Evolutionary conservation across 2,888 invertebrate genomes (phyloP), one percentile per base, ranked within the genome.

Genomic region (Perdita meconis): DNA sequence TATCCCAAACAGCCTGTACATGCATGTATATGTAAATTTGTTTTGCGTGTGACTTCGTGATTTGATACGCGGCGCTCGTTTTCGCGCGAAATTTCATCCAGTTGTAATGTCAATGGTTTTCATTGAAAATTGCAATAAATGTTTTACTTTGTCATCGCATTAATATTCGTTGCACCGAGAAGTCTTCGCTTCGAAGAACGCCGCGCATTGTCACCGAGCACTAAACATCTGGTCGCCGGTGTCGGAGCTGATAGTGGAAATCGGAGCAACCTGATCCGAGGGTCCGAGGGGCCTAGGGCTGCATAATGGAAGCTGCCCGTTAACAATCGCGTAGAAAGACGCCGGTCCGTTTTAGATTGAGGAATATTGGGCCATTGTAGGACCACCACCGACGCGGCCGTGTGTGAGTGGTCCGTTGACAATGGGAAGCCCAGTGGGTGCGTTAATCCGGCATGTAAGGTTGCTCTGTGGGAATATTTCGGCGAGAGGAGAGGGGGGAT

Each of bases 321-420:
- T 85, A 88, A 90, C 90, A 89, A 89, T 89, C 83, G 87, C 82
- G 83, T 86, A 84, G 85, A 85, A 81, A 85, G 86, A 88, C 85
- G 86, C 74, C 82, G 79, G 78, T 66, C 78, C 81, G 77, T 88
- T 88, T 88, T 88, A 85, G 86, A 89, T 90, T 82, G 88, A 86
- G 84, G 88, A 87, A 88, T 89, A 89, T 89, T 84, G 86, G 84
- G 84, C 85, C 85, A 87, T 88, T 89, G 89, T 88, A 65, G 59
- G 53, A 63, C 66, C 59, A 55, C 42, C 66, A 36, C 66, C 56
- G 76, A 61, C 53, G 55, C 47, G 60, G 55, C 42, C 61, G 72
- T 70, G 76, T 76, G 69, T 73, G 78, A 70, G 76, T 78, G 79
- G 13, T 47, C 12, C 73, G 82, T 82, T 83, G 86, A 89, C 89